phyloP scores from a whole-genome alignment of 1,140 invertebrate species.

The Harlomillsia oculata region DNA sequence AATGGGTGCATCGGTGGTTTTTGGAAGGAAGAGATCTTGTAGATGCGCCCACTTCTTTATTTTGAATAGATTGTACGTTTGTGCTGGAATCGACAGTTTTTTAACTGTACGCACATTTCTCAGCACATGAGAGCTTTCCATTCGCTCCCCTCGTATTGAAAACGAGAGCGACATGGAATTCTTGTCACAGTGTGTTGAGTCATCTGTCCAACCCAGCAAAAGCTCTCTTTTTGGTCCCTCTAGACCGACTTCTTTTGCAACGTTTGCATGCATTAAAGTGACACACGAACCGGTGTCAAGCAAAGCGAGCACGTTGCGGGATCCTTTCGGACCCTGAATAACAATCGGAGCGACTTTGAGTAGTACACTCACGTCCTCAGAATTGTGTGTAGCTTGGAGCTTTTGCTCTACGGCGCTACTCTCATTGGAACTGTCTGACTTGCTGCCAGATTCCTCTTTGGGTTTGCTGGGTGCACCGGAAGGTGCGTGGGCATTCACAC shows the following conservation, averaged over 20 bases:
- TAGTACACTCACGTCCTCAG: not conserved
- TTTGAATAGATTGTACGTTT: not conserved
- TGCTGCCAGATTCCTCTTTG: too few relatives aligned
- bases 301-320: not conserved
- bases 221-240: not conserved
- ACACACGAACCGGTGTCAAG: not conserved
- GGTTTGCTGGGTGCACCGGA: too few relatives aligned
- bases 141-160: not conserved
- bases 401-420: too few relatives aligned
- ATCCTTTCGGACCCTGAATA: not conserved
- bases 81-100: not conserved
- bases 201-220: not conserved
- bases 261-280: not conserved
- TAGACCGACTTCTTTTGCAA: not conserved
- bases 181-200: not conserved
- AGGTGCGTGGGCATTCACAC: too few relatives aligned
- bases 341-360: not conserved
- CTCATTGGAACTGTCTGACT: too few relatives aligned
- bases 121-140: not conserved
- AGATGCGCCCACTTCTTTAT: not conserved
- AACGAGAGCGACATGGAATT: not conserved
- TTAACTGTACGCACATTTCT: not conserved
- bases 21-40: not conserved
- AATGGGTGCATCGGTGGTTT: not conserved
- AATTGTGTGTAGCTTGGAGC: too few relatives aligned